phyloP scores from a whole-genome alignment of 2,113 vertebrate species.

The Recurvirostra avosetta region DNA sequence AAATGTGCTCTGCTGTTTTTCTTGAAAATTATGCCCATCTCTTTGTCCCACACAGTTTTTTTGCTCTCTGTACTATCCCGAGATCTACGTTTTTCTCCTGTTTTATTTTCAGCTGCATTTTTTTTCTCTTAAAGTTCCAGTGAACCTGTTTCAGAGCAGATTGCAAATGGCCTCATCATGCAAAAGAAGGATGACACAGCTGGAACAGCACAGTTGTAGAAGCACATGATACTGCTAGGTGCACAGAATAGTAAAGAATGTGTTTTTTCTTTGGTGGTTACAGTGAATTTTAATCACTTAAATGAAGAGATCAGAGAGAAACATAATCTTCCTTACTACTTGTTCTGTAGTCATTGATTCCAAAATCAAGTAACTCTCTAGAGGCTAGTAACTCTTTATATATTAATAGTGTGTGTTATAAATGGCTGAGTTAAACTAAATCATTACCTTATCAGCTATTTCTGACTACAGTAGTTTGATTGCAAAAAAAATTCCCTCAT shows the following conservation, averaged over 20 bases:
- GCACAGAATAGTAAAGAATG: neutral
- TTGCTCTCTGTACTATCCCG: neutral
- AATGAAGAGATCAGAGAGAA: neutral
- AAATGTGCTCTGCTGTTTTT: neutral
- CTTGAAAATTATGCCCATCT: neutral
- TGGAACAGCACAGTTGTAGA: neutral
- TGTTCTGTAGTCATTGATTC: neutral
- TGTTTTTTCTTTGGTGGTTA: neutral
- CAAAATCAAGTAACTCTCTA: neutral
- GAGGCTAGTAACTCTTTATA: neutral
- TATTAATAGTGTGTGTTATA: neutral
- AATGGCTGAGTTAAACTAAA: neutral
- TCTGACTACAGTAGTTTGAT: neutral
- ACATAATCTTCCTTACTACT: neutral
- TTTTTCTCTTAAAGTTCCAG: neutral
- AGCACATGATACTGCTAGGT: neutral
- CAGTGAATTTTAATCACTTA: neutral
- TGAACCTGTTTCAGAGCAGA: neutral
- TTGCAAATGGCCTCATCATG: neutral
- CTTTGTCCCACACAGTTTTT: neutral
- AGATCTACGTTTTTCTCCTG: neutral
- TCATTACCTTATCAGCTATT: neutral
- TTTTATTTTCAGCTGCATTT: neutral
- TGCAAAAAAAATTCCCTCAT: neutral
- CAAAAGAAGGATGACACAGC: neutral